A percentile compares a stretch with the other conserved stretches of the same genome.
Evolutionary conservation across 2,888 invertebrate genomes (phyloP).

Genomic region (Heliconius cydno): DNA sequence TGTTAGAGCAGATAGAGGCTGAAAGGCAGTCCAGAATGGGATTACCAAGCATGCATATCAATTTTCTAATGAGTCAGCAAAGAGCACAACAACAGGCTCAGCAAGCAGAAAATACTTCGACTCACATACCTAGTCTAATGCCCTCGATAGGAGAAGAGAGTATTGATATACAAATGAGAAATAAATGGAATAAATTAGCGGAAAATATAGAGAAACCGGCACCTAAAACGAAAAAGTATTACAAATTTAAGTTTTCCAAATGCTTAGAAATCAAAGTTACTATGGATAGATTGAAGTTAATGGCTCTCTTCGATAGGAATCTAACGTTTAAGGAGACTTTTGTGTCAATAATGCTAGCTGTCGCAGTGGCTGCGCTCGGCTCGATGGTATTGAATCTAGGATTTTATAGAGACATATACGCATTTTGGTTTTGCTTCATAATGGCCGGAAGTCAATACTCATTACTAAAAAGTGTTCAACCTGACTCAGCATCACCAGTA

Average conservation of each 20-base stretch:
- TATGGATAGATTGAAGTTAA: slow-evolving; percentile 95
- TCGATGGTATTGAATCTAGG: slow-evolving; percentile 91
- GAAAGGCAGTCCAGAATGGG: slow-evolving; percentile 78
- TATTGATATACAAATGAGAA: slow-evolving; percentile 80
- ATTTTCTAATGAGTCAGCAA: slow-evolving; percentile 74
- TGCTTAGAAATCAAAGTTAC: slow-evolving; percentile 89
- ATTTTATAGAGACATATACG: slow-evolving; percentile 95
- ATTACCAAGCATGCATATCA: slow-evolving; percentile 79
- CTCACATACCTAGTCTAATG: slow-evolving; percentile 74
- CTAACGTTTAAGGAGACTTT: slow-evolving; percentile 91
- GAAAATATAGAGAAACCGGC: slow-evolving; percentile 82
- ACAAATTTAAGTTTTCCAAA: slow-evolving; percentile 89
- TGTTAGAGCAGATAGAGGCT: slow-evolving; percentile 77
- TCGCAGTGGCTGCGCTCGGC: slow-evolving; percentile 93
- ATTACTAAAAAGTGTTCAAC: slow-evolving; percentile 98
- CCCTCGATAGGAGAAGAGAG: slow-evolving; percentile 83
- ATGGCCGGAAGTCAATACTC: slow-evolving; percentile 99
- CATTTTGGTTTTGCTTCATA: slow-evolving; percentile 98
- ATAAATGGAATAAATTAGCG: slow-evolving; percentile 81
- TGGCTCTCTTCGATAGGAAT: slow-evolving; percentile 97
- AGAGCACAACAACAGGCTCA: slow-evolving; percentile 67
- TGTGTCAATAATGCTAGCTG: slow-evolving; percentile 91
- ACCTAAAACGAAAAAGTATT: slow-evolving; percentile 85
- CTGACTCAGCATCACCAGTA: slow-evolving; percentile 98
- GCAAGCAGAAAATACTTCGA: slow-evolving; percentile 64